Base-by-base conservation (phyloP, 2,888 invertebrate genomes). In the Netelia fuscicornis region DNA sequence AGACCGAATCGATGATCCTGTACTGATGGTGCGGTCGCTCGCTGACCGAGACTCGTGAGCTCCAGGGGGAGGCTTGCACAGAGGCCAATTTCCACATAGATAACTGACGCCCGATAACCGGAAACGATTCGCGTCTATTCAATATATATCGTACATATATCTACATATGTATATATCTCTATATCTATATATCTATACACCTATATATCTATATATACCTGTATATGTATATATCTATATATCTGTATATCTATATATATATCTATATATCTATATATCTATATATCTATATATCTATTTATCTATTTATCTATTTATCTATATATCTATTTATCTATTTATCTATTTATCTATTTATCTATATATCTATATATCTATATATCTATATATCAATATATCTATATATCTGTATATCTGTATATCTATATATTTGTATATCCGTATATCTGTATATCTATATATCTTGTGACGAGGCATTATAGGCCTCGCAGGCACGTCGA, bases 101-200 rank as follows among this genome's bases (percentile, higher is more conserved):
- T 83, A 87, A 85, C 81, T 64, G 42, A 60, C 54, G 67, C 81
- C 72, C 75, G 76, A 83, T 84, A 87, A 76, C 23, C 62, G 44
- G 65, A 81, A 80, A 74, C 60, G 81, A 74, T 81, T 81, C 74
- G 54, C 74, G 81, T 67, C 54, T 64, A 48, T 56, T 76, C 81
- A 71, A 78, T 85, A 81, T 84, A 64, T 75, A 75, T 71, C 52
- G 23, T 74, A 62, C 37, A 23, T 60, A 13, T 79, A 20, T 8
- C 52, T 52, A 70, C 37, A 71, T 6, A 64, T 25, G 37, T 44
- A 56, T 74, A 20, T 13, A 68, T 56, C 60, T 30, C 0, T 2
- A 30, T 2, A 30, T 2, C 3, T 30, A 30, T 48, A 23, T n/a
- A 17, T 58, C 17, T 56, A 20, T 20, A 20, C 1, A 20, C 1